Percentiles rank a stretch among this genome's conserved stretches.
These are phyloP conservation scores for Trichogramma evanescens DNA, from an alignment of 2,888 invertebrate genomes.

Conservation along the genomic window DNA sequence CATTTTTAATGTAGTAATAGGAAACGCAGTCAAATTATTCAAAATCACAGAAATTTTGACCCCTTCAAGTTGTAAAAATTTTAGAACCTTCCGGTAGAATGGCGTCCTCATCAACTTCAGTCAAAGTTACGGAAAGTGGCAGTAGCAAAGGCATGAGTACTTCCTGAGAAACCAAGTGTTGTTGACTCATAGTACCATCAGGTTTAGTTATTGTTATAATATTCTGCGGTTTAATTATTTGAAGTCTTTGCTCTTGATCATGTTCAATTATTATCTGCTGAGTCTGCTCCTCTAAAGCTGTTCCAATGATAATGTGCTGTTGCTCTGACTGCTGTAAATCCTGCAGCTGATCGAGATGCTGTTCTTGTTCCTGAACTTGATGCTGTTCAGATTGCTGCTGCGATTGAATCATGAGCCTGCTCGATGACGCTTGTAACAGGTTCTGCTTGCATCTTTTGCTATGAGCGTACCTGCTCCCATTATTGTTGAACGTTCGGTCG, in stretches of 20 bases:
- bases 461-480: conserved; percentile 44
- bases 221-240: conserved; percentile 37
- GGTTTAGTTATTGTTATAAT: conserved; percentile 42
- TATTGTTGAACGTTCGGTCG: conserved; percentile 44
- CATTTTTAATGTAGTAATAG: too few relatives aligned
- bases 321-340: conserved; percentile 23
- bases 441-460: conserved; percentile 45
- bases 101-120: conserved; percentile 42
- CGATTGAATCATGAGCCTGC: conserved; percentile 19
- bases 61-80: conserved; percentile 36
- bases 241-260: conserved; percentile 7
- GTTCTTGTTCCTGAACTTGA: conserved; percentile 2
- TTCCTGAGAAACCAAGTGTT: conserved; percentile 42
- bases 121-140: conserved; percentile 41
- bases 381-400: conserved; percentile 16
- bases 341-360: conserved; percentile 21
- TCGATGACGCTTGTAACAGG: conserved; percentile 27
- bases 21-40: too few relatives aligned
- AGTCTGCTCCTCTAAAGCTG: conserved; percentile 1
- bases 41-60: conserved; percentile 6
- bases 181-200: conserved; percentile 33
- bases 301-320: conserved; percentile 19
- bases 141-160: conserved; percentile 44
- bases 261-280: conserved; percentile 18
- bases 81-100: conserved; percentile 44